Conservation (phyloP, 1,140 invertebrate genomes). For the Chrysomallon squamiferum region DNA sequence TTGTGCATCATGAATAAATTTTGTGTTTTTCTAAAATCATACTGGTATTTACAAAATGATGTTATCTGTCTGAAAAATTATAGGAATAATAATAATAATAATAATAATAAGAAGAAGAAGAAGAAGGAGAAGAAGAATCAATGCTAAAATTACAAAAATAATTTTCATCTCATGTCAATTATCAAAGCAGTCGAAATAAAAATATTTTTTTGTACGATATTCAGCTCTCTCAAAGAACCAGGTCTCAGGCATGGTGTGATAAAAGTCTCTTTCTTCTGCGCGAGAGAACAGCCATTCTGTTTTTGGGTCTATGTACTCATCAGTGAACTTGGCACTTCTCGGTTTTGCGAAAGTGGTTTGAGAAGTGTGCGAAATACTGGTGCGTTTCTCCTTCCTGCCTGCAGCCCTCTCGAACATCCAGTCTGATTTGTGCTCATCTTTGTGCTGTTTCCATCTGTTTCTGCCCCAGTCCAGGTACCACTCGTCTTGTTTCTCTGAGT, state of each 20-base stretch:
- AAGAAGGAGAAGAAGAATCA: no score
- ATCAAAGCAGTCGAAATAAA: no score
- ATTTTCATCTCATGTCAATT: no score
- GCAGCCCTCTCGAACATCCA: conserved; percentile 11
- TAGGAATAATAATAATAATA: no score
- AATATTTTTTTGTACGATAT: no score
- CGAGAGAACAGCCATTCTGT: conserved; percentile 1
- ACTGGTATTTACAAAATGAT: no score
- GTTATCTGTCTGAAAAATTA: no score
- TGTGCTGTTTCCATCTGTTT: neutral
- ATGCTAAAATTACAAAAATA: no score
- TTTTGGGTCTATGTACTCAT: neutral
- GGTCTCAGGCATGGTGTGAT: neutral
- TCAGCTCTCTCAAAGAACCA: conserved; percentile 1
- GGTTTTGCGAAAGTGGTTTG: neutral
- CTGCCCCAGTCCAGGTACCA: neutral
- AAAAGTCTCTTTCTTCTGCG: neutral
- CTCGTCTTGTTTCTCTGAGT: neutral
- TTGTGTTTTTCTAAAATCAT: no score
- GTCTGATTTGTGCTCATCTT: conserved; percentile 6
- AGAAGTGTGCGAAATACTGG: neutral
- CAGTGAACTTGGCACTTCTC: neutral
- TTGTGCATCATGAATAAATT: no score
- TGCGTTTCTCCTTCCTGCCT: neutral
- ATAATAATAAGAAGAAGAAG: no score